Base-by-base conservation (phyloP, 2,888 invertebrate genomes). In the Clusia tigrina region DNA sequence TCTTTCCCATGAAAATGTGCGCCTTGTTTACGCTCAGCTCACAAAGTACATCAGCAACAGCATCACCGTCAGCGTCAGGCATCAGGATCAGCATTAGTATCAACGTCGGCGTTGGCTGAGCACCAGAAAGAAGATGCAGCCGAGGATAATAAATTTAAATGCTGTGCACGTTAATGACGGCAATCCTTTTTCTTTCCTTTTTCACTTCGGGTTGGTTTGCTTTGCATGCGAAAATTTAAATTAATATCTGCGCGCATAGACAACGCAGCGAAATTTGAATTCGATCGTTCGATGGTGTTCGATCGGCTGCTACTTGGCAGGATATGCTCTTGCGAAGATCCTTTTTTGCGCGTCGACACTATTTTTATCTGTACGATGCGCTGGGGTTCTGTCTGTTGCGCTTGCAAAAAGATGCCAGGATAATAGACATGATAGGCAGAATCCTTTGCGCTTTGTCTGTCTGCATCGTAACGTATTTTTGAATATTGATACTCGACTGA, bases 121-220 rank as follows among this genome's bases (percentile, higher is more conserved):
- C n/a, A n/a, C n/a, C n/a, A n/a, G 71, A 70, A 65, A 67, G 79
- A 79, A 77, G 79, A 80, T 79, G 79, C 79, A 80, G 79, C 79
- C 80, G 77, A 74, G 78, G 78, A 80, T 78, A 76, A 78, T 76
- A 72, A 71, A 74, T 69, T 71, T 69, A 68, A 67, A 64, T 65
- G 64, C 65, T 64, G 63, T 56, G 58, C 58, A 20, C 54, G 48
- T 55, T 38, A 52, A 37, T 60, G 51, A n/a, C 54, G 54, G 42
- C 17, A 12, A 25, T 18, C 22, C 9, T 20, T 20, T 26, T 23
- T 23, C 42, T 26, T 32, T 61, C 68, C 57, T 58, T 60, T n/a
- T 51, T 24, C 38, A n/a, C 17, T n/a, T 17, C 23, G 32, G 10
- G 24, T 22, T 24, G 42, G 53, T 6, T 38, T 66, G 64, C 71